Conservation (phyloP, 1,140 invertebrate species). For the Telenomus remus region DNA sequence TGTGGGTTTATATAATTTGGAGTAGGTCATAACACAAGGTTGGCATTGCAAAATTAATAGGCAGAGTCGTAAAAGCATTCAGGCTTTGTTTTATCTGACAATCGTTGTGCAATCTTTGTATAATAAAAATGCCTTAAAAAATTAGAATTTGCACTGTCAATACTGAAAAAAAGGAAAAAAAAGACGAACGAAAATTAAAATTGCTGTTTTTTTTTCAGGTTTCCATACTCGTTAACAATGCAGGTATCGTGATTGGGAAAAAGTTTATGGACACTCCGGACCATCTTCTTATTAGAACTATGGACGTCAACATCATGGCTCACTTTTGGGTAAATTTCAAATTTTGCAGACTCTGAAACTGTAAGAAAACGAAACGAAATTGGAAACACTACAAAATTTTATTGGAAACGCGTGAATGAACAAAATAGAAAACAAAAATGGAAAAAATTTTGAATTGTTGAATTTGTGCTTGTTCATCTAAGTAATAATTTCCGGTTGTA, state of each 20-base stretch:
- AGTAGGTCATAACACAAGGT: conserved; percentile 45
- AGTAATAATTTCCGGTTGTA: conserved; percentile 20
- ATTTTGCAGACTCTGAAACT: too few relatives aligned
- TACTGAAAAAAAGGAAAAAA: not conserved
- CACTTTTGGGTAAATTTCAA: conserved; percentile 83
- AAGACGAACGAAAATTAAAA: not conserved
- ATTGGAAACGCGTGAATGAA: too few relatives aligned
- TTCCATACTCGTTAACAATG: conserved; percentile 94
- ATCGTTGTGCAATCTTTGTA: conserved; percentile 28
- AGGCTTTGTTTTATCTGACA: conserved; percentile 27
- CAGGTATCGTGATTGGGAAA: conserved; percentile 90
- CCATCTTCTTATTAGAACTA: conserved; percentile 83
- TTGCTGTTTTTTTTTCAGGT: conserved; percentile 78
- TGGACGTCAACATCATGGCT: conserved; percentile 85
- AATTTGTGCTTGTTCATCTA: not conserved
- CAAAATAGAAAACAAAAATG: too few relatives aligned
- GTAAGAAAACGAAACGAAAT: too few relatives aligned
- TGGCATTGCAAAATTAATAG: conserved; percentile 39
- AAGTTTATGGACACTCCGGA: conserved; percentile 91
- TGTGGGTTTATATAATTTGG: conserved; percentile 12
- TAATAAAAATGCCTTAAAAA: conserved; percentile 9
- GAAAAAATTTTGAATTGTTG: too few relatives aligned
- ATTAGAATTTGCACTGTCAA: too few relatives aligned
- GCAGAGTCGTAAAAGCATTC: conserved; percentile 28
- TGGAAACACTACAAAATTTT: too few relatives aligned